Conservation (phyloP, 2,113 vertebrate species). For the Phainopepla nitens region DNA sequence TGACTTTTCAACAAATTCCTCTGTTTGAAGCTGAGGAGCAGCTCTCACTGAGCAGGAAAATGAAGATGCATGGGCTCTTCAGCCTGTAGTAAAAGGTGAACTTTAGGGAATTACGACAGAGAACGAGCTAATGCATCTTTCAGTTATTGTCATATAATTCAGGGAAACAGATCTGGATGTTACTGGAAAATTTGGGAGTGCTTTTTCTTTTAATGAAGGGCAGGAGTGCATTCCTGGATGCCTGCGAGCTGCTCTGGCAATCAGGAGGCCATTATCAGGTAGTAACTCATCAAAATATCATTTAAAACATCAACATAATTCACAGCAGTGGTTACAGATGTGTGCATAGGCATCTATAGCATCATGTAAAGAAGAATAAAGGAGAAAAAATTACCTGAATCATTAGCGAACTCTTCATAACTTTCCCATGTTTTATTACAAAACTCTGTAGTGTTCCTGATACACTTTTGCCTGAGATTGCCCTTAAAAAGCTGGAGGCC, state of each 20-base stretch:
- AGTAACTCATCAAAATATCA: neutral
- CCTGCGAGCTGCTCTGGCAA: neutral
- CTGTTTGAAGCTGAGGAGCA: neutral
- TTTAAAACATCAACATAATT: neutral
- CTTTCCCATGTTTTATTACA: constrained; percentile 68
- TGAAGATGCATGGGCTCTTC: neutral
- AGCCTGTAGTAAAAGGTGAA: neutral
- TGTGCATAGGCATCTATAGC: neutral
- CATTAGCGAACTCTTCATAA: constrained; percentile 59
- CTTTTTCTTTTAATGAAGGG: neutral
- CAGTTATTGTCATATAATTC: neutral
- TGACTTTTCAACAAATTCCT: neutral
- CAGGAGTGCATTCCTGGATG: neutral
- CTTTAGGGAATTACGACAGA: neutral
- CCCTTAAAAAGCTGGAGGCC: constrained; percentile 98
- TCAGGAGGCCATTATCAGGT: neutral
- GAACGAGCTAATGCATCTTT: neutral
- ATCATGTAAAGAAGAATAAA: neutral
- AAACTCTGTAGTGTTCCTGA: constrained; percentile 68
- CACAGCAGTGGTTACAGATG: neutral
- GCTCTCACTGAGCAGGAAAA: neutral
- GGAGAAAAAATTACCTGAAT: constrained; percentile 64
- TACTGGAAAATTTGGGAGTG: neutral
- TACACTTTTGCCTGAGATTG: constrained; percentile 88
- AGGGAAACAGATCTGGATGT: neutral